A percentile compares a stretch with the other conserved stretches of the same genome.
Conservation (phyloP, 2,113 vertebrate genomes). For the Eolophus roseicapilla region DNA sequence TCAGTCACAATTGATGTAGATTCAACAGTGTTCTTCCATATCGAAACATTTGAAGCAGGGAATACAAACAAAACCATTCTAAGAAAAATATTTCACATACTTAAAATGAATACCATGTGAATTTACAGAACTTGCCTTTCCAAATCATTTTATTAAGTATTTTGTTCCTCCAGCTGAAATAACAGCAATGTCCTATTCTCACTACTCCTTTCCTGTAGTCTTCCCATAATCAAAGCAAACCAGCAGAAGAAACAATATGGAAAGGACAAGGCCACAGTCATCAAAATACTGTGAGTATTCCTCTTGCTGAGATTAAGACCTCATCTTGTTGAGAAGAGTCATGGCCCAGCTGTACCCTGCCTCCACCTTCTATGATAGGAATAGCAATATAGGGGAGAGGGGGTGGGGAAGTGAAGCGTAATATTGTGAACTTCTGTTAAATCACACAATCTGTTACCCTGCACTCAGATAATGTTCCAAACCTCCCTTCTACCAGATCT, state of each 20-base stretch:
- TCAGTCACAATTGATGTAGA: background rate
- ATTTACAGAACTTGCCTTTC: slow-evolving; percentile 28
- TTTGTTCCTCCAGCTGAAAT: slow-evolving; percentile 59
- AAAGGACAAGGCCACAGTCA: background rate
- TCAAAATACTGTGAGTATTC: background rate
- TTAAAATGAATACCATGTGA: slow-evolving; percentile 6
- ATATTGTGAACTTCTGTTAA: background rate
- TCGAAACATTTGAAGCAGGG: background rate
- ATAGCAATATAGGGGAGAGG: background rate
- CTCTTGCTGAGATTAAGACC: background rate
- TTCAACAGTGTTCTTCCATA: background rate
- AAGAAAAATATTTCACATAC: slow-evolving; percentile 58
- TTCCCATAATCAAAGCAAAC: slow-evolving; percentile 20
- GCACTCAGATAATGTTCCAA: background rate
- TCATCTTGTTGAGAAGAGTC: background rate
- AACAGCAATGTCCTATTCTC: slow-evolving; percentile 22
- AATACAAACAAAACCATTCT: slow-evolving; percentile 41
- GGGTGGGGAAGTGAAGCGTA: background rate
- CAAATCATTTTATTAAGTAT: slow-evolving; percentile 1
- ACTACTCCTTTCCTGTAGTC: background rate
- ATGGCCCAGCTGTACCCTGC: background rate
- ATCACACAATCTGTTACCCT: background rate
- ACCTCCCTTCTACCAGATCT: background rate
- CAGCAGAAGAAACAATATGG: background rate
- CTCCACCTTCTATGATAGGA: background rate